Conservation (phyloP, 2,113 vertebrate species). For the Calidris pugnax region DNA sequence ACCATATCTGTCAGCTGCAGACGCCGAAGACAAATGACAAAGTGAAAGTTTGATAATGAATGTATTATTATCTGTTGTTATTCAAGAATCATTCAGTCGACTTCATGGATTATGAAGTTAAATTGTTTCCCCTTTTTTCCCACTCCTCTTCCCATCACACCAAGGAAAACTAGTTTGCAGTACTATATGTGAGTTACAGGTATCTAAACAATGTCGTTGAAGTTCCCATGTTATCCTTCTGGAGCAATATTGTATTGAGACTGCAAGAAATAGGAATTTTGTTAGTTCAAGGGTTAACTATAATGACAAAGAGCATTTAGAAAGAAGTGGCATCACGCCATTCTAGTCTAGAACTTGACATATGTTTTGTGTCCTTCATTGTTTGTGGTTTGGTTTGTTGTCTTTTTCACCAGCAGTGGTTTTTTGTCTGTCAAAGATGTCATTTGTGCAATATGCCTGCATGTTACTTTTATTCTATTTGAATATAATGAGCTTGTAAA, state of each 20-base stretch:
- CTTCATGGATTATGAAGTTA: constrained; percentile 34
- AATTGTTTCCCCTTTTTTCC: not conserved
- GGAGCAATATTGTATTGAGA: not conserved
- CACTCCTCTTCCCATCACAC: not conserved
- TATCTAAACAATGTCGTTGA: not conserved
- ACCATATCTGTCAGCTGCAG: constrained; percentile 57
- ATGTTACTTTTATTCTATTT: not conserved
- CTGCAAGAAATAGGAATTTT: not conserved
- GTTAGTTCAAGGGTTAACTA: not conserved
- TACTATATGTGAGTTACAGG: not conserved
- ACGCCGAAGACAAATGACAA: constrained; percentile 24
- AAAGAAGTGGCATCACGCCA: not conserved
- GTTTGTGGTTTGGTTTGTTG: not conserved
- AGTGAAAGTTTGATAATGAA: constrained; percentile 48
- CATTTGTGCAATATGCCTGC: not conserved
- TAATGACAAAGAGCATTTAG: not conserved
- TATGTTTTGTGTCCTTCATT: not conserved
- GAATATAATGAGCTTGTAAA: not conserved
- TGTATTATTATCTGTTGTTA: constrained; percentile 20
- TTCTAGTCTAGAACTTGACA: not conserved
- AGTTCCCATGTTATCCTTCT: not conserved
- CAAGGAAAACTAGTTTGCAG: not conserved
- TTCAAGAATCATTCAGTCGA: constrained; percentile 28
- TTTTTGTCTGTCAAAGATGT: not conserved
- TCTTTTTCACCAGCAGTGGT: not conserved